A percentile compares a stretch with the other conserved stretches of the same genome.
Evolutionary conservation across 1,140 invertebrate species (phyloP).

Genomic region (Ostrea edulis): DNA sequence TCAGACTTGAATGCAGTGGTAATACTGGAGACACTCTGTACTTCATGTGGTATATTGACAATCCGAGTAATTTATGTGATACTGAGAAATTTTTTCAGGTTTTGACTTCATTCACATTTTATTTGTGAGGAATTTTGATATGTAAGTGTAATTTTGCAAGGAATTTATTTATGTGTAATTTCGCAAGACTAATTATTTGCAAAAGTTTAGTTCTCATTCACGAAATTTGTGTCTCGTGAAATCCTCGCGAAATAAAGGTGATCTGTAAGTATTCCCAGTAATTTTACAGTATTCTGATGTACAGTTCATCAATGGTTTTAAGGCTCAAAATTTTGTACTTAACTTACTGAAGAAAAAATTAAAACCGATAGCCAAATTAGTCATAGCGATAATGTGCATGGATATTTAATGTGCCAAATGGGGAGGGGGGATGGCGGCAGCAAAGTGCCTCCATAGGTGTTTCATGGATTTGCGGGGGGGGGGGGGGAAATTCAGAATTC

Average conservation of each 20-base stretch:
- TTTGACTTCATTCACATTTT: too few relatives aligned
- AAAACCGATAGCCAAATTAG: not conserved
- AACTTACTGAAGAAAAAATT: not conserved
- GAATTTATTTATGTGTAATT: too few relatives aligned
- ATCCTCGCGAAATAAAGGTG: too few relatives aligned
- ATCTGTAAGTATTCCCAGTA: too few relatives aligned
- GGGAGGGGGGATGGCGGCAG: not conserved
- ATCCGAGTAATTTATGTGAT: not conserved
- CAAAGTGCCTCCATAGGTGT: not conserved
- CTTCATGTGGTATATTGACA: not conserved
- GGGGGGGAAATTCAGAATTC: not conserved
- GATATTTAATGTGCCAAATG: conserved; percentile 2
- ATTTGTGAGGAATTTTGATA: too few relatives aligned
- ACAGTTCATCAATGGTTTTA: not conserved
- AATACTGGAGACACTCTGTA: not conserved
- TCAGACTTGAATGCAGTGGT: too few relatives aligned
- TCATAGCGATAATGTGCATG: not conserved
- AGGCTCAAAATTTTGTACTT: not conserved
- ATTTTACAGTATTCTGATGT: too few relatives aligned
- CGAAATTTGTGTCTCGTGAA: too few relatives aligned
- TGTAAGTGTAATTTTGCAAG: too few relatives aligned
- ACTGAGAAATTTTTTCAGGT: not conserved
- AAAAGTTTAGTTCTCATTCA: too few relatives aligned
- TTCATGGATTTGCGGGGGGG: not conserved
- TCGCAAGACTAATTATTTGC: too few relatives aligned